phyloP scores from a whole-genome alignment of 2,888 invertebrate genomes.

The Drosophila pseudotalamancana region DNA sequence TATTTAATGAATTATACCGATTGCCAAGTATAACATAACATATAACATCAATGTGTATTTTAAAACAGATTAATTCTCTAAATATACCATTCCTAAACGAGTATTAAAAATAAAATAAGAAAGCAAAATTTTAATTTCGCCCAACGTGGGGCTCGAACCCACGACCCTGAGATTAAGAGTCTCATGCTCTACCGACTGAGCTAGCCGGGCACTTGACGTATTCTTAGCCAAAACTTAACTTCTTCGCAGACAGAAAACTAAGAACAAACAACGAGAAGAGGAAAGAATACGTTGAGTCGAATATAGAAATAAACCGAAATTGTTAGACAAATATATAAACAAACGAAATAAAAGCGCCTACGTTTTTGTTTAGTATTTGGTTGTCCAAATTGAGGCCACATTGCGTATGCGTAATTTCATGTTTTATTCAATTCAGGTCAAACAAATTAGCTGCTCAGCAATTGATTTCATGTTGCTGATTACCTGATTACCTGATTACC shows the following conservation, averaged over 20 bases:
- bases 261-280: background rate
- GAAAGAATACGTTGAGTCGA: background rate
- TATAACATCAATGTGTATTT: too few species aligned
- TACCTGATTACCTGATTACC: background rate
- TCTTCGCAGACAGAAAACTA: background rate
- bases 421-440: constrained; percentile 40
- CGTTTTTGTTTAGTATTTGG: background rate
- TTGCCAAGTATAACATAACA: too few species aligned
- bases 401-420: constrained; percentile 51
- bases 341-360: constrained; percentile 20
- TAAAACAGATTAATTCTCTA: too few species aligned
- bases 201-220: constrained; percentile 81
- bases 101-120: background rate
- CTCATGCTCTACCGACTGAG: constrained; percentile 85
- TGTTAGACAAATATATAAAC: background rate
- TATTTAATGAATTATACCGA: too few species aligned
- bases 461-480: constrained; percentile 49
- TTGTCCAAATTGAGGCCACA: constrained; percentile 37
- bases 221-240: background rate
- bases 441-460: constrained; percentile 50
- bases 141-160: constrained; percentile 85
- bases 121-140: constrained; percentile 44
- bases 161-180: constrained; percentile 85
- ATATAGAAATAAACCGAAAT: constrained; percentile 2
- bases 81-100: background rate